Conservation (phyloP, 2,888 invertebrate genomes). For the Strigamia maritima region DNA sequence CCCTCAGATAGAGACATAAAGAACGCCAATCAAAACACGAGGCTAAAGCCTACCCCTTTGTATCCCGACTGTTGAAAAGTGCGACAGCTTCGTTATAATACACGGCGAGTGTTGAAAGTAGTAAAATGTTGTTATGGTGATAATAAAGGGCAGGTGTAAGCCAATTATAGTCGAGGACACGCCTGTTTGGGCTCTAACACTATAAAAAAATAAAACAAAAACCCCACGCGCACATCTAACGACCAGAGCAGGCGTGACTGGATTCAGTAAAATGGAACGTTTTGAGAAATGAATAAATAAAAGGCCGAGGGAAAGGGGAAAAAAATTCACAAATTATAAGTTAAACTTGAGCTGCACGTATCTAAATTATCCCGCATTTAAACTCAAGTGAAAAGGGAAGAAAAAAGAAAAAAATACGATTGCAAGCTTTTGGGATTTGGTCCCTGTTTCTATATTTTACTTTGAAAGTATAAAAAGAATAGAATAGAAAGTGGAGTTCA, state of each 20-base stretch:
- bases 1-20: slow-evolving; percentile 21
- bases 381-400: background rate
- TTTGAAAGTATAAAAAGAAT: background rate
- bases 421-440: background rate
- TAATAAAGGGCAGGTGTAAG: slow-evolving; percentile 29
- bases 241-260: slow-evolving; percentile 5
- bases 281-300: slow-evolving; percentile 28
- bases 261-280: background rate
- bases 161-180: slow-evolving; percentile 24
- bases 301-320: background rate
- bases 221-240: slow-evolving; percentile 24
- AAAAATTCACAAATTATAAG: background rate
- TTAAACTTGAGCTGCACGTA: background rate
- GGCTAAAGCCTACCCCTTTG: background rate
- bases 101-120: slow-evolving; percentile 22
- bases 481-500: background rate
- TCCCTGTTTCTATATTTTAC: background rate
- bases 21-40: slow-evolving; percentile 24
- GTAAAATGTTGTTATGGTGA: slow-evolving; percentile 27
- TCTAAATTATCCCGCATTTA: slow-evolving; percentile 11
- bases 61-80: background rate
- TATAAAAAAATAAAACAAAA: slow-evolving; percentile 12
- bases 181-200: background rate
- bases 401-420: background rate
- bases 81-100: background rate